These are phyloP conservation scores for Cheiracanthium punctorium DNA, from an alignment of 2,888 invertebrate species.

Conservation along the genomic window DNA sequence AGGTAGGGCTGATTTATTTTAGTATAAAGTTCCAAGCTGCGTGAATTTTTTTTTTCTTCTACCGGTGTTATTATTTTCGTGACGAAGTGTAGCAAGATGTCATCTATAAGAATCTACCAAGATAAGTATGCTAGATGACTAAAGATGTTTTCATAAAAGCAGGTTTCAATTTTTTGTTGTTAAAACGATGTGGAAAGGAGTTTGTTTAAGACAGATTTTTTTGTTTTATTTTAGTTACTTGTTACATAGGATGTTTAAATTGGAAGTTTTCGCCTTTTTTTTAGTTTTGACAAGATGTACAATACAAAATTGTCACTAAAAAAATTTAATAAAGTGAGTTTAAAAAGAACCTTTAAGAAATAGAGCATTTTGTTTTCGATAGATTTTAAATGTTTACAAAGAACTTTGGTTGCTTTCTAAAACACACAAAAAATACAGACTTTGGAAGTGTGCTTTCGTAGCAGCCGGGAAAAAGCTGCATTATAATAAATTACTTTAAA, in stretches of 20 bases:
- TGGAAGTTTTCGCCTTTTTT: too few species aligned
- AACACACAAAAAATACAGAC: too few species aligned
- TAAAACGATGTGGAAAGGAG: background rate
- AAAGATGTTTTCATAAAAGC: slow-evolving; percentile 1
- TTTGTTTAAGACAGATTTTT: background rate
- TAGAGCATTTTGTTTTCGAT: background rate
- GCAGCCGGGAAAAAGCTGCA: too few species aligned
- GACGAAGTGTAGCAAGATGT: slow-evolving; percentile 14
- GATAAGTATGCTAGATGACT: background rate
- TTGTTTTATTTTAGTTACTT: background rate
- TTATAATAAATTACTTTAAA: too few species aligned
- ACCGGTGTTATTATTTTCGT: slow-evolving; percentile 40
- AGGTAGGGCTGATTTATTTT: slow-evolving; percentile 26
- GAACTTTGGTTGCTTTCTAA: too few species aligned
- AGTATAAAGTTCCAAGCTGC: slow-evolving; percentile 29
- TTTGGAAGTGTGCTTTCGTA: too few species aligned
- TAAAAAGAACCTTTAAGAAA: too few species aligned
- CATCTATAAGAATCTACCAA: background rate
- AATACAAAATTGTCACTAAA: too few species aligned
- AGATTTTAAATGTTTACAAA: background rate
- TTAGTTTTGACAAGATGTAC: too few species aligned
- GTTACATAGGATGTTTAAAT: background rate
- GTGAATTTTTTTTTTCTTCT: background rate
- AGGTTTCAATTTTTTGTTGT: background rate
- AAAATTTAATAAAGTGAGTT: too few species aligned